Conservation (phyloP, 2,888 invertebrate species). For the Thereva nobilitata region DNA sequence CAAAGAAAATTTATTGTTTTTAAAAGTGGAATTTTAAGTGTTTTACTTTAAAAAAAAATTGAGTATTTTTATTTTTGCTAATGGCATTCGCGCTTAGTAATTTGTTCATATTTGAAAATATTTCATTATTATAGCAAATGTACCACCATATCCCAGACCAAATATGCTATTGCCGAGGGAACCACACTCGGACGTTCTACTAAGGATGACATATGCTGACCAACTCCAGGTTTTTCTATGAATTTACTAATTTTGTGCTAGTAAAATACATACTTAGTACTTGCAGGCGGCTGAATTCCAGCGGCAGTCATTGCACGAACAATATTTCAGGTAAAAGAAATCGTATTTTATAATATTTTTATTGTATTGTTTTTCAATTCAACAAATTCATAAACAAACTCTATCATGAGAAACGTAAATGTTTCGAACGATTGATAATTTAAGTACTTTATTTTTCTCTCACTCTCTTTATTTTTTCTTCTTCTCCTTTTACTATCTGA, state of each 20-base stretch:
- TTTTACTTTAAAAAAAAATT: neutral
- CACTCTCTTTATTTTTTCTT: neutral
- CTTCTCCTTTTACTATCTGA: constrained; percentile 2
- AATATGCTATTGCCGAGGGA: constrained; percentile 60
- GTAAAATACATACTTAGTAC: constrained; percentile 56
- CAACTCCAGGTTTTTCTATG: constrained; percentile 58
- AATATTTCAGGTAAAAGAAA: constrained; percentile 57
- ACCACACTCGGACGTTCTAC: constrained; percentile 58
- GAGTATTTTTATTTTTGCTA: neutral
- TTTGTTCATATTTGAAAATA: constrained; percentile 22
- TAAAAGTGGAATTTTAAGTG: constrained; percentile 7
- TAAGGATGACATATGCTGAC: constrained; percentile 60
- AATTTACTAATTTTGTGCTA: constrained; percentile 49
- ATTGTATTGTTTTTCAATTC: neutral
- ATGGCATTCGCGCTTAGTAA: neutral
- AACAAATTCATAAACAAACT: neutral
- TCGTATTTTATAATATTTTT: constrained; percentile 20
- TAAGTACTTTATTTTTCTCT: constrained; percentile 3
- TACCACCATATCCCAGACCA: constrained; percentile 59
- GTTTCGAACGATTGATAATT: constrained; percentile 32
- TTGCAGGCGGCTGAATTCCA: constrained; percentile 60
- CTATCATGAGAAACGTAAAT: constrained; percentile 37
- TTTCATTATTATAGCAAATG: constrained; percentile 52
- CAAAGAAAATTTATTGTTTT: constrained; percentile 40
- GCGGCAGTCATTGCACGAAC: constrained; percentile 59